A percentile compares a stretch with the other conserved stretches of the same genome.
These are phyloP conservation scores for Thaumetopoea pityocampa DNA, from an alignment of 1,140 invertebrate genomes.

Conservation along the genomic window DNA sequence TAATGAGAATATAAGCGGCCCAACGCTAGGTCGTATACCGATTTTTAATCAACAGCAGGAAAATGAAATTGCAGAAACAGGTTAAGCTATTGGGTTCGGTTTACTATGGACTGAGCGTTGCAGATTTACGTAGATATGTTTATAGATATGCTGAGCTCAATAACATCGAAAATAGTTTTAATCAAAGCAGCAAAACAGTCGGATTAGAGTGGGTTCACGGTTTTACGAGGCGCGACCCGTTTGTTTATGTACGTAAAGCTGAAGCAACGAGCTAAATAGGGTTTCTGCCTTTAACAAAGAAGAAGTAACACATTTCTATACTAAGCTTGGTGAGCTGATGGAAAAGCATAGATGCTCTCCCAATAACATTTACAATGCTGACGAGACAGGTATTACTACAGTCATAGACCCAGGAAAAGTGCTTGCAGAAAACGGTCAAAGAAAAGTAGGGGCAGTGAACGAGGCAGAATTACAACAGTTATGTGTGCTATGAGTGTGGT, in stretches of 20 bases:
- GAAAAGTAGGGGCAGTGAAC: slow-evolving; percentile 62
- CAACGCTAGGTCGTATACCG: slow-evolving; percentile 31
- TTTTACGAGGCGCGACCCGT: slow-evolving; percentile 35
- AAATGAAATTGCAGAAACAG: slow-evolving; percentile 36
- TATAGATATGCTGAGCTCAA: slow-evolving; percentile 31
- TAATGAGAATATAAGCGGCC: slow-evolving; percentile 24
- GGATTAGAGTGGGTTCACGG: slow-evolving; percentile 34
- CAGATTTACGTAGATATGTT: slow-evolving; percentile 29
- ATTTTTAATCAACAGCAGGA: slow-evolving; percentile 36
- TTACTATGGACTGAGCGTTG: slow-evolving; percentile 20
- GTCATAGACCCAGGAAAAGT: slow-evolving; percentile 51
- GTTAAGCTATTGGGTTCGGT: slow-evolving; percentile 21
- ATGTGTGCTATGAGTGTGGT: slow-evolving; percentile 41
- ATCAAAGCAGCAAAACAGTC: slow-evolving; percentile 28
- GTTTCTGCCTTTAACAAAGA: slow-evolving; percentile 39
- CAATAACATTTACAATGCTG: slow-evolving; percentile 59
- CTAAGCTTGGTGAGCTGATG: slow-evolving; percentile 30
- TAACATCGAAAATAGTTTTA: slow-evolving; percentile 31
- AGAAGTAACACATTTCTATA: slow-evolving; percentile 46
- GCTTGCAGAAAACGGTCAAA: slow-evolving; percentile 49
- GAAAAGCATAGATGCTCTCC: slow-evolving; percentile 30
- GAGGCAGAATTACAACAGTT: slow-evolving; percentile 28
- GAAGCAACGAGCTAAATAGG: slow-evolving; percentile 38
- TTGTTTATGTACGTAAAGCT: slow-evolving; percentile 36
- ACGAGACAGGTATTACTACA: slow-evolving; percentile 65